These are phyloP conservation scores for Takifugu bimaculatus DNA, from an alignment of 2,113 vertebrate species.

Conservation along the genomic window DNA sequence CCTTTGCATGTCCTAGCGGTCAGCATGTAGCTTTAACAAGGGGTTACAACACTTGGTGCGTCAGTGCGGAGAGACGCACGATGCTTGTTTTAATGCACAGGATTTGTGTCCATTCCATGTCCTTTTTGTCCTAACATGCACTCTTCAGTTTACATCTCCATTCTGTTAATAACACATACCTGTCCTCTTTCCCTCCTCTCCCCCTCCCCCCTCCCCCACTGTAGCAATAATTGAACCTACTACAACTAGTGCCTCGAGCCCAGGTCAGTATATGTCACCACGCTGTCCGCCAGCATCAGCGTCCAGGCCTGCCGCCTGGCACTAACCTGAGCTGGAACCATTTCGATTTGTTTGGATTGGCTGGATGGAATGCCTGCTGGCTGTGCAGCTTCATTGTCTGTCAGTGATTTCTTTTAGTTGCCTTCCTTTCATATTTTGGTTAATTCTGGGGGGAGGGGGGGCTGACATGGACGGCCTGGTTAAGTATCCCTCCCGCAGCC, in stretches of 20 bases:
- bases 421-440: background rate
- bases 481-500: slow-evolving; percentile 51
- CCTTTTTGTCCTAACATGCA: slow-evolving; percentile 65
- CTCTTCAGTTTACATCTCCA: slow-evolving; percentile 67
- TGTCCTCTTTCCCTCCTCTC: slow-evolving; percentile 86
- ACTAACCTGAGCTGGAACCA: slow-evolving; percentile 59
- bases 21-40: slow-evolving; percentile 24
- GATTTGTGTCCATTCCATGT: slow-evolving; percentile 61
- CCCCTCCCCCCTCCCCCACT: slow-evolving; percentile 75
- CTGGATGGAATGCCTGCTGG: slow-evolving; percentile 74
- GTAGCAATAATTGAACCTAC: slow-evolving; percentile 98
- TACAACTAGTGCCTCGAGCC: slow-evolving; percentile 95
- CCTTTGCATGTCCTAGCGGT: slow-evolving; percentile 18
- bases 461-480: slow-evolving; percentile 48
- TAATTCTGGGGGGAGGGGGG: background rate
- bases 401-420: slow-evolving; percentile 42
- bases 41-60: slow-evolving; percentile 27
- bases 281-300: slow-evolving; percentile 80
- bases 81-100: slow-evolving; percentile 21
- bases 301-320: slow-evolving; percentile 74
- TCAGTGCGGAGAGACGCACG: slow-evolving; percentile 41
- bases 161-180: slow-evolving; percentile 93
- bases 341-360: slow-evolving; percentile 55
- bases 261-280: slow-evolving; percentile 98
- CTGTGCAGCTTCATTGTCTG: slow-evolving; percentile 70